phyloP scores from a whole-genome alignment of 2,888 invertebrate species.

The Drosophila barbarae region DNA sequence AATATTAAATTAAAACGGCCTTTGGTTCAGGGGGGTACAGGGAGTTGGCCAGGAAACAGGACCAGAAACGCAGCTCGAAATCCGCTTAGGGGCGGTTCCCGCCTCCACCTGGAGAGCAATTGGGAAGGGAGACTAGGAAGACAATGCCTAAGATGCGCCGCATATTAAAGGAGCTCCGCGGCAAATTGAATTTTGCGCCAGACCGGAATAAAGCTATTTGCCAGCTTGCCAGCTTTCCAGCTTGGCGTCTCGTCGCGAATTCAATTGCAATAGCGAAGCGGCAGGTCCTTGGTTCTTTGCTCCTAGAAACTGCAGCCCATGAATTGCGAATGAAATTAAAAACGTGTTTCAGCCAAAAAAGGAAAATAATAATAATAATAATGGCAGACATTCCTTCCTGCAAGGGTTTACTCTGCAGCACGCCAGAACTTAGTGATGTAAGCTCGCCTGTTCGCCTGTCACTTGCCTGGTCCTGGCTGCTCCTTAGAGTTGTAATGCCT shows the following conservation, averaged over 20 bases:
- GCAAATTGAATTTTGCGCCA: constrained; percentile 56
- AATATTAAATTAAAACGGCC: constrained; percentile 69
- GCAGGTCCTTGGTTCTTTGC: background rate
- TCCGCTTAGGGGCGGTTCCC: constrained; percentile 38
- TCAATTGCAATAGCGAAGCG: constrained; percentile 43
- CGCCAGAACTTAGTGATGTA: constrained; percentile 59
- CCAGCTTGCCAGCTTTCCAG: constrained; percentile 31
- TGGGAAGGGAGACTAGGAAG: background rate
- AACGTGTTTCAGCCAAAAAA: constrained; percentile 37
- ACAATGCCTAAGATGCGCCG: constrained; percentile 43
- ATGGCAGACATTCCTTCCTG: constrained; percentile 27
- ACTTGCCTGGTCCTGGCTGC: constrained; percentile 6
- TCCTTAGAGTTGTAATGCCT: background rate
- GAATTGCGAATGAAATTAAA: constrained; percentile 69
- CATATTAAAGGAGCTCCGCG: constrained; percentile 42
- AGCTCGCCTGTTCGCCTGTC: constrained; percentile 29
- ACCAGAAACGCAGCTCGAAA: constrained; percentile 27
- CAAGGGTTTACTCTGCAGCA: constrained; percentile 48
- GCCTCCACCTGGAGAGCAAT: background rate
- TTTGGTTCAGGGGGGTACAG: constrained; percentile 1
- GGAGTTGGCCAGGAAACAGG: constrained; percentile 14
- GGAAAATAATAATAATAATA: constrained; percentile 9
- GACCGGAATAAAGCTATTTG: constrained; percentile 48
- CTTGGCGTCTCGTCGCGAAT: constrained; percentile 20
- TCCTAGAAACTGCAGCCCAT: constrained; percentile 52